A percentile compares a stretch with the other conserved stretches of the same genome.
phyloP scores from a whole-genome alignment of 2,113 vertebrate genomes.

The Halichoeres trimaculatus region DNA sequence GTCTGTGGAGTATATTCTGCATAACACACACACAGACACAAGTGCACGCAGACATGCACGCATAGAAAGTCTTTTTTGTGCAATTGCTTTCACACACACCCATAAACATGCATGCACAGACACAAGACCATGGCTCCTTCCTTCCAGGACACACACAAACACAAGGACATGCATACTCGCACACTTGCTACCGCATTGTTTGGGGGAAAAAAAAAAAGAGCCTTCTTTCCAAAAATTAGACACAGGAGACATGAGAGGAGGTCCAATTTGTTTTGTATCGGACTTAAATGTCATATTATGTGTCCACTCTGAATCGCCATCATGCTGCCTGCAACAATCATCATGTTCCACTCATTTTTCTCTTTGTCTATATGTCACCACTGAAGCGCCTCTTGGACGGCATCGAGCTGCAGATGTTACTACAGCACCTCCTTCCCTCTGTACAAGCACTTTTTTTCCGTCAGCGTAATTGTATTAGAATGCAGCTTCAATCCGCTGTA shows the following conservation, averaged over 20 bases:
- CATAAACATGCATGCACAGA: neutral
- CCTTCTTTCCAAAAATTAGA: conserved; percentile 32
- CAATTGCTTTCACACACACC: neutral
- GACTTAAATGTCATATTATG: conserved; percentile 40
- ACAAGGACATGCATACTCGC: neutral
- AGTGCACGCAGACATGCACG: conserved; percentile 3
- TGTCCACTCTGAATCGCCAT: conserved; percentile 39
- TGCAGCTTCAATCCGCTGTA: conserved; percentile 75
- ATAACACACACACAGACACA: conserved; percentile 26
- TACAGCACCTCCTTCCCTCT: conserved; percentile 50
- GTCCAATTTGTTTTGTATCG: conserved; percentile 37
- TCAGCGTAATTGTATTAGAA: conserved; percentile 81
- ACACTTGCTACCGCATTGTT: conserved; percentile 15
- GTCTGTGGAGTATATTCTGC: conserved; percentile 67
- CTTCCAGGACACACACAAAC: neutral
- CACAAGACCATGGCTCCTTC: neutral
- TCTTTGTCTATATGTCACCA: conserved; percentile 45
- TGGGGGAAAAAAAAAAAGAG: conserved; percentile 15
- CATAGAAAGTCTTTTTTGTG: neutral
- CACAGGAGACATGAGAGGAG: conserved; percentile 41
- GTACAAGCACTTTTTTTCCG: conserved; percentile 59
- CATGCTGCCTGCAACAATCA: conserved; percentile 50
- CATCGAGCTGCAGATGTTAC: conserved; percentile 55
- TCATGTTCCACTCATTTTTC: conserved; percentile 61
- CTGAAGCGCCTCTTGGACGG: conserved; percentile 46